Conservation (phyloP, 2,113 vertebrate genomes). For the Cyprinus carpio region DNA sequence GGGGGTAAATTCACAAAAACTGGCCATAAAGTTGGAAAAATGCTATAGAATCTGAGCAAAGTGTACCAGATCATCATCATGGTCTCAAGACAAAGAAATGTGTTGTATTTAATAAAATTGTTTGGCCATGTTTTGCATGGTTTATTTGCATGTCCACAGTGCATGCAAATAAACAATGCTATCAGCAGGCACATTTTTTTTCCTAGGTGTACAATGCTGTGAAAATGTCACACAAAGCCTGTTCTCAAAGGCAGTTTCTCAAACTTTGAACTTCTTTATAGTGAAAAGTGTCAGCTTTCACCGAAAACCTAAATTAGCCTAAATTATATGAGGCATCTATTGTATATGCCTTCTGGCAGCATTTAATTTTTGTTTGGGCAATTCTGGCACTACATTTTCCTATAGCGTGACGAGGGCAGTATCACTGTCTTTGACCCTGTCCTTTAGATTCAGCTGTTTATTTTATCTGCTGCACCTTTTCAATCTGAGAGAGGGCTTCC, state of each 20-base stretch:
- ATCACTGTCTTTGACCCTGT: conserved; percentile 98
- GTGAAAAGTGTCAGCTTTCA: too few species aligned
- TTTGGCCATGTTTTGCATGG: neutral
- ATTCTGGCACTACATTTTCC: too few species aligned
- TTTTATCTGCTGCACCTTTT: too few species aligned
- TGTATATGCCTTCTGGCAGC: neutral
- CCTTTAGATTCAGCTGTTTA: conserved; percentile 97
- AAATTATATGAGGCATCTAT: neutral
- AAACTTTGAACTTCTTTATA: neutral
- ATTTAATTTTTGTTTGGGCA: too few species aligned
- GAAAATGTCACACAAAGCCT: neutral
- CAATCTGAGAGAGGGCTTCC: too few species aligned
- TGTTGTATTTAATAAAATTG: neutral
- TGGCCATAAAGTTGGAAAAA: neutral
- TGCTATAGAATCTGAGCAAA: neutral
- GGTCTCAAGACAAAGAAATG: neutral
- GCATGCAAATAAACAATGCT: neutral
- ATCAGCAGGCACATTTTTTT: neutral
- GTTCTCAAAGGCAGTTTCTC: neutral
- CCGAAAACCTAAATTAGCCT: neutral
- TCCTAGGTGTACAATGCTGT: neutral
- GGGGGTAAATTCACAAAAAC: neutral
- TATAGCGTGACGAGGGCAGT: conserved; percentile 96
- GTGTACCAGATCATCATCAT: neutral
- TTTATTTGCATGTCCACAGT: neutral